Percentiles rank a stretch among this genome's conserved stretches.
Evolutionary conservation across 1,140 invertebrate species (phyloP).

Genomic region (Trichomalopsis sarcophagae): DNA sequence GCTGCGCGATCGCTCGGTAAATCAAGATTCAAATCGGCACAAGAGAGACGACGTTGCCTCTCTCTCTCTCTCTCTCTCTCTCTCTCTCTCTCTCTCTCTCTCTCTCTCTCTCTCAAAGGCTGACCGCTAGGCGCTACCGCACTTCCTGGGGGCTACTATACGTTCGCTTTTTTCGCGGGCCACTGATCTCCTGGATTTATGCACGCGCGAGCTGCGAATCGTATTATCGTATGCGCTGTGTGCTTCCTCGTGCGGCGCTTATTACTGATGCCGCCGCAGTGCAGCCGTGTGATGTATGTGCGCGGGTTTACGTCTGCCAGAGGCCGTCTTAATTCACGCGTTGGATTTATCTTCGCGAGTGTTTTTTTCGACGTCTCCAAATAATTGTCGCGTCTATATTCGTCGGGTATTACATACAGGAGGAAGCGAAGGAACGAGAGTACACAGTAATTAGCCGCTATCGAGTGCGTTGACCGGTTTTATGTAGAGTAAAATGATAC

Average conservation of each 20-base stretch:
- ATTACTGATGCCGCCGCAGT: neutral
- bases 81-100: no score
- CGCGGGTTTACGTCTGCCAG: neutral
- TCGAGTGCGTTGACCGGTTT: conserved; percentile 45
- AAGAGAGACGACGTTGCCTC: neutral
- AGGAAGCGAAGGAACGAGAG: no score
- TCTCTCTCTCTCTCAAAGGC: conserved; percentile 12
- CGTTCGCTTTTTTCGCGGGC: conserved; percentile 7
- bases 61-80: no score
- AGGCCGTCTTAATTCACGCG: conserved; percentile 2
- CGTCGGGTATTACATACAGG: no score
- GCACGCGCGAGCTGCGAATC: conserved; percentile 20
- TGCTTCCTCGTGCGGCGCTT: conserved; percentile 25
- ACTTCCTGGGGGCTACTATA: conserved; percentile 37
- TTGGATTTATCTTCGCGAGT: neutral
- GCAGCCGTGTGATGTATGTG: conserved; percentile 10
- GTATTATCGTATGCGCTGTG: conserved; percentile 26
- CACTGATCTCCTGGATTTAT: conserved; percentile 38
- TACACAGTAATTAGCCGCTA: conserved; percentile 11
- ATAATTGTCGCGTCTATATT: neutral
- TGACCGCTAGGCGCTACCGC: conserved; percentile 18
- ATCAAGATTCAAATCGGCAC: conserved; percentile 49
- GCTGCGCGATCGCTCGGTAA: conserved; percentile 38
- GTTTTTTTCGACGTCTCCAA: conserved; percentile 2
- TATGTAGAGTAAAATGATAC: neutral